A percentile compares a stretch with the other conserved stretches of the same genome.
These are phyloP conservation scores for Poecilia latipinna DNA, from an alignment of 2,113 vertebrate species.

Conservation along the genomic window DNA sequence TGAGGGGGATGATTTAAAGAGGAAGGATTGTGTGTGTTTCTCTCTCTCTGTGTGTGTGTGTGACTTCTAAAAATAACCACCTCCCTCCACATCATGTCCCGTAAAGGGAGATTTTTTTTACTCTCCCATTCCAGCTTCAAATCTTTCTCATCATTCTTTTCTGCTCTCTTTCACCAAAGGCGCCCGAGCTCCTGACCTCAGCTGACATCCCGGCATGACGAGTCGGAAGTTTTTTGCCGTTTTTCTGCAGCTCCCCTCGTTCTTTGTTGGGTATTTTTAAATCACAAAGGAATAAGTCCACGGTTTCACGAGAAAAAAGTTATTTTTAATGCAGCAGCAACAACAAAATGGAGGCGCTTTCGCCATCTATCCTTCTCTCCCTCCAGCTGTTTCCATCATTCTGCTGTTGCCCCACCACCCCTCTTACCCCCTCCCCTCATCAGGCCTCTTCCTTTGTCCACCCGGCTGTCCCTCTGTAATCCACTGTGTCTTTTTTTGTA, in stretches of 20 bases:
- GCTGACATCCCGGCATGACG: neutral
- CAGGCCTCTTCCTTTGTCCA: conserved; percentile 23
- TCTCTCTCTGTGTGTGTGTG: neutral
- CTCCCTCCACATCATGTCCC: conserved; percentile 22
- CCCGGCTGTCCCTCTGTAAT: conserved; percentile 48
- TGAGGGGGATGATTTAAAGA: conserved; percentile 1
- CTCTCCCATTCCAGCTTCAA: conserved; percentile 1
- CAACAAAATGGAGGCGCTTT: neutral
- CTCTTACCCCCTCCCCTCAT: neutral
- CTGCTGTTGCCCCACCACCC: neutral
- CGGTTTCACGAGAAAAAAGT: neutral
- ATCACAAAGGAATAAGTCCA: neutral
- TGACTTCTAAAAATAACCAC: conserved; percentile 31
- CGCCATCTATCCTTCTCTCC: conserved; percentile 11
- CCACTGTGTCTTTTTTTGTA: conserved; percentile 56
- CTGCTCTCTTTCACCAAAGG: neutral
- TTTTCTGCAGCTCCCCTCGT: neutral
- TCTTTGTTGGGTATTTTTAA: conserved; percentile 1
- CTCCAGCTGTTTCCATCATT: conserved; percentile 7
- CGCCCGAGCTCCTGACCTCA: conserved; percentile 12
- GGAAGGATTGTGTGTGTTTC: neutral
- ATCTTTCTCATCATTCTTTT: conserved; percentile 25
- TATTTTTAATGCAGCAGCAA: conserved; percentile 5
- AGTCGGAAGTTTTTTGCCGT: neutral
- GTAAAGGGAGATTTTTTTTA: conserved; percentile 36